A percentile compares a stretch with the other conserved stretches of the same genome.
These are phyloP conservation scores for Ornithoptera alexandrae DNA, from an alignment of 2,888 invertebrate species.

Conservation along the genomic window DNA sequence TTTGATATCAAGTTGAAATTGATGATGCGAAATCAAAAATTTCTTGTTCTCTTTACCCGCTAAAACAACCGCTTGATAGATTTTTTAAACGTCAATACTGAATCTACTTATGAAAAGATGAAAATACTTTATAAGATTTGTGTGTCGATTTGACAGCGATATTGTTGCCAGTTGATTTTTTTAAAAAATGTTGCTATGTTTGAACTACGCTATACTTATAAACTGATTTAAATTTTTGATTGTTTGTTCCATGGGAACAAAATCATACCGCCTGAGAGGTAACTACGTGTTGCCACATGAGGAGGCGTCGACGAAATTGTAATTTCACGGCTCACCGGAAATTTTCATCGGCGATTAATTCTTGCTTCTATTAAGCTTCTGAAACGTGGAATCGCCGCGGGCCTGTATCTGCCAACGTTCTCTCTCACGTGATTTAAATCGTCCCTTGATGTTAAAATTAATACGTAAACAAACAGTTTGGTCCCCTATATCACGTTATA, in stretches of 20 bases:
- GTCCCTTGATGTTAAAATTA: slow-evolving; percentile 33
- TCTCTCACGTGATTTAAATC: slow-evolving; percentile 45
- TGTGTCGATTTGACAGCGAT: no score
- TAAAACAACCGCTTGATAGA: no score
- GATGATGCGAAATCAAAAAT: no score
- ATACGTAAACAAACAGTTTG: slow-evolving; percentile 18
- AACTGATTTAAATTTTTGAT: background rate
- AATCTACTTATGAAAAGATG: no score
- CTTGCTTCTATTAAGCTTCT: slow-evolving; percentile 60
- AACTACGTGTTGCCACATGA: slow-evolving; percentile 50
- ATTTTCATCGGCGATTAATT: slow-evolving; percentile 76
- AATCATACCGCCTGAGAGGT: slow-evolving; percentile 18
- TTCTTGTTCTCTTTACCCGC: no score
- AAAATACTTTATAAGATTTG: no score
- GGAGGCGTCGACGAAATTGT: slow-evolving; percentile 70
- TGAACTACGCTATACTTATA: background rate
- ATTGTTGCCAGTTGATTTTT: no score
- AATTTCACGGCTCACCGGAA: slow-evolving; percentile 74
- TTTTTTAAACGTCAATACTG: no score
- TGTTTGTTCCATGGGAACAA: slow-evolving; percentile 8
- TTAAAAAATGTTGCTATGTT: background rate
- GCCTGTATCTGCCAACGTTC: slow-evolving; percentile 44
- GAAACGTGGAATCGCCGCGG: slow-evolving; percentile 44
- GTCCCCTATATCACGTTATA: background rate
- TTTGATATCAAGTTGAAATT: no score